Evolutionary conservation across 2,113 vertebrate species (phyloP).

Genomic region (Mobula hypostoma): DNA sequence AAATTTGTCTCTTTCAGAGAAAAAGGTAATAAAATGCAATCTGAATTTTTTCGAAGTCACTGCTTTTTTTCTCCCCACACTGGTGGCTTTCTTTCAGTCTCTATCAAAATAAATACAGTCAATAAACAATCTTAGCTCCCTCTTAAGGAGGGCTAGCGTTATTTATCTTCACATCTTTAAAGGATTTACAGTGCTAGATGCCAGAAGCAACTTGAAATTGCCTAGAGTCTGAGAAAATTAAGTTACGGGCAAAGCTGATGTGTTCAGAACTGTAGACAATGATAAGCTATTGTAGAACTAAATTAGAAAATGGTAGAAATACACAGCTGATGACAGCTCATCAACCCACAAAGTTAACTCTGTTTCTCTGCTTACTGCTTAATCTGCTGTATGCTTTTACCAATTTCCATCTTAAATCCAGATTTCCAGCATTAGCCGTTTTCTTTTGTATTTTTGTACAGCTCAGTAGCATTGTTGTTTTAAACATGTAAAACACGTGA

Average conservation of each 20-base stretch:
- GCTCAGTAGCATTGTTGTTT: background rate
- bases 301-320: too few relatives aligned
- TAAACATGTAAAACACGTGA: background rate
- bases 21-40: background rate
- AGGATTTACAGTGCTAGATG: conserved; percentile 60
- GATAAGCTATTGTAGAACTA: background rate
- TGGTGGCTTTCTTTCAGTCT: background rate
- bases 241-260: conserved; percentile 46
- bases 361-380: too few relatives aligned
- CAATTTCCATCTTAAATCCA: too few relatives aligned
- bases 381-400: too few relatives aligned
- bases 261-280: conserved; percentile 46
- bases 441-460: too few relatives aligned
- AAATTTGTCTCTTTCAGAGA: too few relatives aligned
- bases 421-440: too few relatives aligned
- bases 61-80: background rate
- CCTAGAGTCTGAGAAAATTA: conserved; percentile 55
- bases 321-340: too few relatives aligned
- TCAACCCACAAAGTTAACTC: too few relatives aligned
- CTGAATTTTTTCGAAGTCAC: background rate
- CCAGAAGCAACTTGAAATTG: conserved; percentile 54
- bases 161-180: conserved; percentile 62
- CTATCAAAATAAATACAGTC: background rate
- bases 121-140: conserved; percentile 42
- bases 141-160: conserved; percentile 51